phyloP scores from a whole-genome alignment of 2,797 vertebrate genomes.

The Parauchenoglanis ngamensis region DNA sequence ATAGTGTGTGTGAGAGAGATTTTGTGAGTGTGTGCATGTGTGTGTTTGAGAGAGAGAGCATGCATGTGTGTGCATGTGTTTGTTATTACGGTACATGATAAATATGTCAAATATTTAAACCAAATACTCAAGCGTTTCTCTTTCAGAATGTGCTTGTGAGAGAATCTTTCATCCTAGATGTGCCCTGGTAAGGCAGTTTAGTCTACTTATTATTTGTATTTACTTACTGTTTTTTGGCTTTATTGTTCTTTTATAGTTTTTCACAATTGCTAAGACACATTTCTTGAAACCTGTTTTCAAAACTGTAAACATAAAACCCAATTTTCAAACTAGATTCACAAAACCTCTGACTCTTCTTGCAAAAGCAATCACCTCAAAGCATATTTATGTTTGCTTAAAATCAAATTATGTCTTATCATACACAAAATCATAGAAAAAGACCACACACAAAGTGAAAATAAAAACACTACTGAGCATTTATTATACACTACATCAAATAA shows the following conservation, averaged over 20 bases:
- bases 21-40: not conserved
- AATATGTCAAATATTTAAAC: not conserved
- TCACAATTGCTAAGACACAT: not conserved
- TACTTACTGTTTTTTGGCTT: not conserved
- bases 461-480: no score
- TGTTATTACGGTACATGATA: not conserved
- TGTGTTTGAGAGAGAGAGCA: not conserved
- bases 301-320: no score
- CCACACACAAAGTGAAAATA: no score
- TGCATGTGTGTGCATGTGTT: not conserved
- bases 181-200: constrained; percentile 77
- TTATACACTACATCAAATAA: no score
- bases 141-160: constrained; percentile 88
- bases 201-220: constrained; percentile 11
- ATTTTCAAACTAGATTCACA: no score
- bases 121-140: constrained; percentile 36
- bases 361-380: no score
- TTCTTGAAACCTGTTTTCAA: no score
- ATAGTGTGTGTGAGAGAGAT: not conserved
- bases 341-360: no score
- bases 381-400: no score
- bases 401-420: no score
- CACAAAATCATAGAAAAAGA: no score
- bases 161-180: constrained; percentile 84
- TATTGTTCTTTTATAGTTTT: not conserved